phyloP scores from a whole-genome alignment of 2,888 invertebrate species.

The Periphyllus acericola region DNA sequence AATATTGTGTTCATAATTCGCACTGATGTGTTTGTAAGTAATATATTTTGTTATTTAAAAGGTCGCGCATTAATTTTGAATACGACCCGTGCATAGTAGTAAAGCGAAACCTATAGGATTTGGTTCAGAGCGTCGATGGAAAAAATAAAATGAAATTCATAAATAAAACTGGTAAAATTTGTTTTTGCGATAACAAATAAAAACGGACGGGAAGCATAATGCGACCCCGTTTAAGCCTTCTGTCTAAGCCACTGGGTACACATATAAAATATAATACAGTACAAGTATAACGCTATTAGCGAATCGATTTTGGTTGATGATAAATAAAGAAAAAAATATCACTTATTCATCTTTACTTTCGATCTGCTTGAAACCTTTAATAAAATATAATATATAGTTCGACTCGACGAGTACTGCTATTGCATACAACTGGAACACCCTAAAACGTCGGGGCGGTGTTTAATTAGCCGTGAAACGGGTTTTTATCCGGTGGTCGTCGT shows the following conservation, averaged over 20 bases:
- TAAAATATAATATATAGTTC: neutral
- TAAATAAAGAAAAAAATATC: neutral
- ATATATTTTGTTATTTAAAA: neutral
- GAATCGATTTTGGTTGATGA: neutral
- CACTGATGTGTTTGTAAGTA: neutral
- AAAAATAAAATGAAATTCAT: neutral
- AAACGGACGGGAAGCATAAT: neutral
- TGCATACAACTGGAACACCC: no score
- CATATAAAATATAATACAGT: neutral
- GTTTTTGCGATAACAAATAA: neutral
- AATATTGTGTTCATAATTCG: no score
- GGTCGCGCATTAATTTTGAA: neutral
- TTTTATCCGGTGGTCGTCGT: conserved; percentile 32
- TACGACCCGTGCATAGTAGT: neutral
- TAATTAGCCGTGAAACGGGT: conserved; percentile 52
- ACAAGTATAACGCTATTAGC: neutral
- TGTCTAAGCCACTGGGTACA: neutral
- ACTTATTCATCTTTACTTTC: neutral
- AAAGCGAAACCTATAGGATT: neutral
- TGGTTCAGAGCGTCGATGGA: neutral
- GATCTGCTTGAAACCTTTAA: neutral
- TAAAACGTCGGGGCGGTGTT: conserved; percentile 21
- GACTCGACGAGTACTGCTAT: neutral
- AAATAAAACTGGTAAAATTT: neutral
- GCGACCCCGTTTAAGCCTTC: neutral